A percentile compares a stretch with the other conserved stretches of the same genome.
These are phyloP conservation scores for Callyntrura guangdongensis DNA, from an alignment of 2,888 invertebrate species.

Conservation along the genomic window DNA sequence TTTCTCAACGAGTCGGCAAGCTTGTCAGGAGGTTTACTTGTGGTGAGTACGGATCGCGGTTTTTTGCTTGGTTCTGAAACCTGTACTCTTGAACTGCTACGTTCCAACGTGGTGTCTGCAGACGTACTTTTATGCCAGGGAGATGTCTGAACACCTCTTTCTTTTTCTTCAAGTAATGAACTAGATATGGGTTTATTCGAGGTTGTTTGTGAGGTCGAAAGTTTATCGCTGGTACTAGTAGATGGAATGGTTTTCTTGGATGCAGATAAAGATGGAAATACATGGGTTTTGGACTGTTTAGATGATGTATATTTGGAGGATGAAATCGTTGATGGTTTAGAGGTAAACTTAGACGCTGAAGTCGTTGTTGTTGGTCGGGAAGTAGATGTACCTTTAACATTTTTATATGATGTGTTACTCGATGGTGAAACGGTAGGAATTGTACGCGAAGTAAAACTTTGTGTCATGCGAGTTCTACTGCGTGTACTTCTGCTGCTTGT, in stretches of 20 bases:
- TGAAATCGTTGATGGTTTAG: too few relatives aligned
- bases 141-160: neutral
- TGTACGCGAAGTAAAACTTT: neutral
- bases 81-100: too few relatives aligned
- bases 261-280: neutral
- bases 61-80: neutral
- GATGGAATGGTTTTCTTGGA: neutral
- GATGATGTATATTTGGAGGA: too few relatives aligned
- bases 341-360: neutral
- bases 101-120: neutral
- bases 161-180: too few relatives aligned
- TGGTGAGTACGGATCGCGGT: neutral
- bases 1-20: neutral
- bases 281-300: neutral
- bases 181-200: too few relatives aligned
- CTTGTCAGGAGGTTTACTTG: neutral
- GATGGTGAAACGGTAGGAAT: neutral
- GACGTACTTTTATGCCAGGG: neutral
- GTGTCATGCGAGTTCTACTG: neutral
- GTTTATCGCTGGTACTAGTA: too few relatives aligned
- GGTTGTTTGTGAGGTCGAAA: too few relatives aligned
- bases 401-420: neutral
- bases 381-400: neutral
- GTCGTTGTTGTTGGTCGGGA: neutral
- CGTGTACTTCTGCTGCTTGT: neutral